phyloP scores from a whole-genome alignment of 2,888 invertebrate genomes.

The Chesias legatella region DNA sequence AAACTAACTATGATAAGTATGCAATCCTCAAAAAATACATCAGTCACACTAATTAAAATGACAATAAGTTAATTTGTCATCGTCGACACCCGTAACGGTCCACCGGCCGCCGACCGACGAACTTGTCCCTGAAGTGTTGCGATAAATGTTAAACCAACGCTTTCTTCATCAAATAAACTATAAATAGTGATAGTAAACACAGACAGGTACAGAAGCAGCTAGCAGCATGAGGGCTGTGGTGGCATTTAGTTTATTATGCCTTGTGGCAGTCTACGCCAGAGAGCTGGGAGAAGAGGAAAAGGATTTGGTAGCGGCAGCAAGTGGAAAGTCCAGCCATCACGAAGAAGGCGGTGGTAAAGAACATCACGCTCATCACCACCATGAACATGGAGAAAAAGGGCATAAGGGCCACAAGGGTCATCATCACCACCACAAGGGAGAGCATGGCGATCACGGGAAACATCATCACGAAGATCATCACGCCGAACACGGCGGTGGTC shows the following conservation, averaged over 20 bases:
- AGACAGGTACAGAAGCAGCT: slow-evolving; percentile 46
- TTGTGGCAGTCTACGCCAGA: slow-evolving; percentile 61
- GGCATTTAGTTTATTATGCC: slow-evolving; percentile 61
- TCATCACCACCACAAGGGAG: slow-evolving; percentile 71
- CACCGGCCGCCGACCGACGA: slow-evolving; percentile 39
- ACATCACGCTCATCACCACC: slow-evolving; percentile 67
- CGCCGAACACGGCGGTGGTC: slow-evolving; percentile 65
- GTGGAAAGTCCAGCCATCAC: slow-evolving; percentile 57
- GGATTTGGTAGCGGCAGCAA: slow-evolving; percentile 68
- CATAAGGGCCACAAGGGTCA: slow-evolving; percentile 74
- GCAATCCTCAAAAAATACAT: background rate
- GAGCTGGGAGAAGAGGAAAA: slow-evolving; percentile 61
- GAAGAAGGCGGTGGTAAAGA: slow-evolving; percentile 69
- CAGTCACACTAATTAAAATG: slow-evolving; percentile 24
- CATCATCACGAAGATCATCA: slow-evolving; percentile 69
- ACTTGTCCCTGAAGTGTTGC: slow-evolving; percentile 63
- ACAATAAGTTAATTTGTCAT: slow-evolving; percentile 42
- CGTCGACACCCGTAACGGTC: slow-evolving; percentile 56
- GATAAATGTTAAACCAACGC: slow-evolving; percentile 57
- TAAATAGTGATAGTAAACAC: slow-evolving; percentile 57
- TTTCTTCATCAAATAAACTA: slow-evolving; percentile 66
- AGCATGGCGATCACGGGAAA: slow-evolving; percentile 66
- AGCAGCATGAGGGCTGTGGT: slow-evolving; percentile 66
- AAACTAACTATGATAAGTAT: too few species aligned
- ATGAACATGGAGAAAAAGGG: slow-evolving; percentile 65